A percentile compares a stretch with the other conserved stretches of the same genome.
phyloP scores from a whole-genome alignment of 2,113 vertebrate species.

The Paratilapia polleni region DNA sequence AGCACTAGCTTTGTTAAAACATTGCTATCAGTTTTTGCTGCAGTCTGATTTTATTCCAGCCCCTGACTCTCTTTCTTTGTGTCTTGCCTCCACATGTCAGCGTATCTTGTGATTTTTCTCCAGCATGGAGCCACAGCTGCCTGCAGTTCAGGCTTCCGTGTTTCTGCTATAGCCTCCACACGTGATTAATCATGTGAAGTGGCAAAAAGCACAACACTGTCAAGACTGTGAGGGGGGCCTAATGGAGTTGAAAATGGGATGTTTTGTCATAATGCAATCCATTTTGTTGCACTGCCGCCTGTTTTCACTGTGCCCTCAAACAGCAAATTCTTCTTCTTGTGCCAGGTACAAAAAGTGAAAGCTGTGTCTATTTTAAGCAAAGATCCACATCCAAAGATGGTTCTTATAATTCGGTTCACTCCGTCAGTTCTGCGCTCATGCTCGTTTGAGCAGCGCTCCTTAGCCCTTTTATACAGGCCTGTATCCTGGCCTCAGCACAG shows the following conservation, averaged over 20 bases:
- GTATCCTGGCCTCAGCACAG: constrained; percentile 35
- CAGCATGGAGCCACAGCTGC: constrained; percentile 43
- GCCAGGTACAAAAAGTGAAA: constrained; percentile 25
- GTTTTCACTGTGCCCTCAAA: constrained; percentile 36
- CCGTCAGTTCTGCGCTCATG: constrained; percentile 13
- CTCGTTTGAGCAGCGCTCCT: constrained; percentile 22
- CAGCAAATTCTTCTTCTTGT: constrained; percentile 32
- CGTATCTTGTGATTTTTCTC: constrained; percentile 26
- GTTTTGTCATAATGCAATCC: constrained; percentile 70
- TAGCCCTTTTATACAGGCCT: constrained; percentile 25
- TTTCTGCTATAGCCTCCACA: constrained; percentile 64
- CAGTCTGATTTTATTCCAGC: constrained; percentile 20
- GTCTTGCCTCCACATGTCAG: constrained; percentile 34
- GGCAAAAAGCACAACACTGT: constrained; percentile 75
- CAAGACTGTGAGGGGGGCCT: constrained; percentile 60
- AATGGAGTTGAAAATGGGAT: constrained; percentile 79
- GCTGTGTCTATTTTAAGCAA: constrained; percentile 47
- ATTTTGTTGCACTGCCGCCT: constrained; percentile 52
- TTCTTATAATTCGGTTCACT: constrained; percentile 25
- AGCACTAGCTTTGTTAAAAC: not conserved
- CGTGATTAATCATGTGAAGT: constrained; percentile 77
- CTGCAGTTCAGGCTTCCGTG: constrained; percentile 48
- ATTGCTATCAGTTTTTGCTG: not conserved
- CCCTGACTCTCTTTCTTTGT: not conserved
- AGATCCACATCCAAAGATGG: too few species aligned